Percentiles rank a stretch among this genome's conserved stretches.
Evolutionary conservation across 2,113 vertebrate species (phyloP).

Genomic region (Sylvia atricapilla): DNA sequence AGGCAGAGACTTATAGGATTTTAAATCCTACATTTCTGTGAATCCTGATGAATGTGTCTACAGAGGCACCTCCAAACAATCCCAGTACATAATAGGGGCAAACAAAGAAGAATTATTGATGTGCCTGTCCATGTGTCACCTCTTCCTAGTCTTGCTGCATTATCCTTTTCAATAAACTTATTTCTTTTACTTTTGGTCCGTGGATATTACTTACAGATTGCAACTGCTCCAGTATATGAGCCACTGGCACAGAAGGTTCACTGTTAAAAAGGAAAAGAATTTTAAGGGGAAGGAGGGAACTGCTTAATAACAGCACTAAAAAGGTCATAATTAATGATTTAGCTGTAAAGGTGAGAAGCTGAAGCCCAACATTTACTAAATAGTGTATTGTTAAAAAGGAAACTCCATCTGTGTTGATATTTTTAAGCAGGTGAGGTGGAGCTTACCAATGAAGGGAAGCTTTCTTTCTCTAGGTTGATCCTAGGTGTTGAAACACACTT

Average conservation of each 20-base stretch:
- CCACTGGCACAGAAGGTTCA: background rate
- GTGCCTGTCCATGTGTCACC: background rate
- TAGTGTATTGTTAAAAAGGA: constrained; percentile 44
- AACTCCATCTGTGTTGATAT: background rate
- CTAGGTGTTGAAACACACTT: constrained; percentile 12
- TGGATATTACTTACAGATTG: background rate
- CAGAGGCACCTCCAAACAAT: background rate
- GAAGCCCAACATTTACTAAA: constrained; percentile 26
- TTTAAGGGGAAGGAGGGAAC: background rate
- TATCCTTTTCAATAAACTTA: background rate
- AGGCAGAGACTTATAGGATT: background rate
- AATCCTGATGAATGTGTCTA: background rate
- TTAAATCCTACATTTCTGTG: background rate
- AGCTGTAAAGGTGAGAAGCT: constrained; percentile 4
- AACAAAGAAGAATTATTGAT: background rate
- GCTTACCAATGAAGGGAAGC: background rate
- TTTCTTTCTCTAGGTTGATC: constrained; percentile 28
- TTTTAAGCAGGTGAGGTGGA: background rate
- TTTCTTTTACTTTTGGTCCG: background rate
- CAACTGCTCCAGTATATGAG: background rate
- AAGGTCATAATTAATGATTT: constrained; percentile 44
- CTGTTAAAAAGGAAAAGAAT: constrained; percentile 31
- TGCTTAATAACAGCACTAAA: constrained; percentile 8
- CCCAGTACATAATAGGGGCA: background rate
- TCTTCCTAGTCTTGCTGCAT: background rate